Evolutionary conservation across 2,797 vertebrate species (phyloP), one percentile per base, ranked within the genome.

Genomic region (Sebastes itinus): DNA sequence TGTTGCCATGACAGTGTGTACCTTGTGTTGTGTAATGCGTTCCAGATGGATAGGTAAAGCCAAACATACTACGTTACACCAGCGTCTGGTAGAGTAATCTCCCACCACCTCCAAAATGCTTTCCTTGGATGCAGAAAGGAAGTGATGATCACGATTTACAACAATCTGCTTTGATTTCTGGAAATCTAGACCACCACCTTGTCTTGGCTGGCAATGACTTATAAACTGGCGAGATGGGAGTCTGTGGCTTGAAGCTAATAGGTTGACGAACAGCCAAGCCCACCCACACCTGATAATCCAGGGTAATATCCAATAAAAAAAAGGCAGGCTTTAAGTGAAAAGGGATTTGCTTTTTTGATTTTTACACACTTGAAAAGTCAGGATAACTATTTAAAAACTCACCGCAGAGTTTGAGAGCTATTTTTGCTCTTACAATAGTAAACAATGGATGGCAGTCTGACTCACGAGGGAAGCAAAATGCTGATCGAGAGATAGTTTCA

Each of bases 31-130:
- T 79, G 74, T 92, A 92, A 94, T 91, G 86, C 59, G 28, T 94
- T 94, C 92, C 93, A 94, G 92, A 93, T 94, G 92, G 83, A 94
- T 86, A 93, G 93, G 92, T 94, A 87, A 87, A 88, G 87, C 89
- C 92, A 92, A 93, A 90, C 80, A 88, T 87, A 82, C 89, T 88
- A 66, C 88, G 82, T 90, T 89, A 90, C 89, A 88, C 75, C 76
- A 84, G 82, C 65, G 80, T 94, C 93, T 93, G 92, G 72, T 91
- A 85, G 79, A 93, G 87, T 88, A 84, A 94, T 93, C 89, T 83
- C 65, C 88, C 75, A 89, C 88, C 93, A 91, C 87, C 93, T 91
- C 88, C 87, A 82, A 87, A 90, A 84, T 92, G 92, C 93, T 95
- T 94, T 92, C 83, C 69, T 95, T 94, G 94, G 93, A 93, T 89